phyloP scores from a whole-genome alignment of 2,888 invertebrate genomes.

The Drosophila merina region DNA sequence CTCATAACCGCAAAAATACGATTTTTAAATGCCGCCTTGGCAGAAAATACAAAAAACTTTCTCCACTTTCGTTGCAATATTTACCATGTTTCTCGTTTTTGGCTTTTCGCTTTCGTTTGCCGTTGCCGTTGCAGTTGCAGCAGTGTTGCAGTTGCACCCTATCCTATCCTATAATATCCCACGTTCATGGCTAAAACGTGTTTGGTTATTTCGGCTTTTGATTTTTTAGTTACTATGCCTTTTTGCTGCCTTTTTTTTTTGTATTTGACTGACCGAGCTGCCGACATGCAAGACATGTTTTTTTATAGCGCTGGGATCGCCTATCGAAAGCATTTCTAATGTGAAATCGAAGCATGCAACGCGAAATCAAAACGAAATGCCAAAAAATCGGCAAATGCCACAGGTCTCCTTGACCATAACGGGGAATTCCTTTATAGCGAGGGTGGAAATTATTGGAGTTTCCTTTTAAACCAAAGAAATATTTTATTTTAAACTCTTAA shows the following conservation, averaged over 20 bases:
- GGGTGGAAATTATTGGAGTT: constrained; percentile 19
- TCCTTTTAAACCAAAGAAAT: too few species aligned
- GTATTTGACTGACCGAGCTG: constrained; percentile 29
- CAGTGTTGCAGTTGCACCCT: constrained; percentile 33
- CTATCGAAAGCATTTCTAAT: constrained; percentile 80
- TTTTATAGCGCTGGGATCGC: constrained; percentile 29
- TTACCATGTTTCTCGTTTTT: constrained; percentile 26
- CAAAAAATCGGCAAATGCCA: constrained; percentile 55
- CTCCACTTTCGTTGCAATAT: constrained; percentile 80
- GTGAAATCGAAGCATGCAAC: constrained; percentile 80
- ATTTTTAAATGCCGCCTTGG: constrained; percentile 80
- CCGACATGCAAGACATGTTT: constrained; percentile 64
- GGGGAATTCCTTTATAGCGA: constrained; percentile 32
- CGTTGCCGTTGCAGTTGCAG: constrained; percentile 23
- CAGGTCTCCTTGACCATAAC: constrained; percentile 54
- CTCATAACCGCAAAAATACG: constrained; percentile 60
- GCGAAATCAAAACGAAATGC: constrained; percentile 72
- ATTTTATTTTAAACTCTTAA: too few species aligned
- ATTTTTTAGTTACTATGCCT: constrained; percentile 5
- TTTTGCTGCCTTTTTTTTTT: constrained; percentile 4
- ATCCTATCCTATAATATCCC: constrained; percentile 40
- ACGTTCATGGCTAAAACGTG: constrained; percentile 74
- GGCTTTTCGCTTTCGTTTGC: constrained; percentile 38
- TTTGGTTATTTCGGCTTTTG: constrained; percentile 49
- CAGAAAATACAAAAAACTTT: constrained; percentile 67